Conservation (phyloP, 2,888 invertebrate genomes). For the Hypolimnas misippus region DNA sequence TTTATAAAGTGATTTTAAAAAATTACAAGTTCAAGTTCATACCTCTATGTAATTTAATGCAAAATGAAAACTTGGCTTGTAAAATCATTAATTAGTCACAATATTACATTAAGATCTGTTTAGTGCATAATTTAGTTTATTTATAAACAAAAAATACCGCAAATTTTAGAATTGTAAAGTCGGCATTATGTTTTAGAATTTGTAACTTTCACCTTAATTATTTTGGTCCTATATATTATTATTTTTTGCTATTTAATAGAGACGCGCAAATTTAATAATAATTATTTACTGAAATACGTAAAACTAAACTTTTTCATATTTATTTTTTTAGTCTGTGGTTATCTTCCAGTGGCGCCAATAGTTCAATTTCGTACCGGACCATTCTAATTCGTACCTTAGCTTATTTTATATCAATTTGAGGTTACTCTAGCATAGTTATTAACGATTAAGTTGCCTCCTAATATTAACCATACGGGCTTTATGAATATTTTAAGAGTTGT, state of each 20-base stretch:
- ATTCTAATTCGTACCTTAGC: slow-evolving; percentile 70
- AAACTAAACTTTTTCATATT: too few relatives aligned
- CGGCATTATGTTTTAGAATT: neutral
- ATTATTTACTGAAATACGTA: neutral
- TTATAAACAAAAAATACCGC: neutral
- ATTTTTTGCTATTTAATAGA: neutral
- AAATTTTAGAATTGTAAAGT: neutral
- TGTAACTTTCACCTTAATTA: neutral
- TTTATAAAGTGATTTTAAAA: too few relatives aligned
- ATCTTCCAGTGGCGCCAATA: neutral
- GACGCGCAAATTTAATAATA: neutral
- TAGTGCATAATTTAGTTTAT: neutral
- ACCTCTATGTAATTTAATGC: too few relatives aligned
- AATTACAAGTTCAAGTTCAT: too few relatives aligned
- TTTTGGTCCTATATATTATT: neutral
- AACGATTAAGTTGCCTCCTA: neutral
- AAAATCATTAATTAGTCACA: neutral
- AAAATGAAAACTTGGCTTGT: too few relatives aligned
- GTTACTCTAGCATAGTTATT: neutral
- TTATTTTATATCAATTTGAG: slow-evolving; percentile 47
- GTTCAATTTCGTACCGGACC: slow-evolving; percentile 54
- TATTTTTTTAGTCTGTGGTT: slow-evolving; percentile 5
- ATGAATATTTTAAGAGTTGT: too few relatives aligned
- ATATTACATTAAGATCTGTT: slow-evolving; percentile 8
- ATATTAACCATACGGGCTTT: neutral